Evolutionary conservation across 2,888 invertebrate genomes (phyloP).

Genomic region (Synanthedon formicaeformis): DNA sequence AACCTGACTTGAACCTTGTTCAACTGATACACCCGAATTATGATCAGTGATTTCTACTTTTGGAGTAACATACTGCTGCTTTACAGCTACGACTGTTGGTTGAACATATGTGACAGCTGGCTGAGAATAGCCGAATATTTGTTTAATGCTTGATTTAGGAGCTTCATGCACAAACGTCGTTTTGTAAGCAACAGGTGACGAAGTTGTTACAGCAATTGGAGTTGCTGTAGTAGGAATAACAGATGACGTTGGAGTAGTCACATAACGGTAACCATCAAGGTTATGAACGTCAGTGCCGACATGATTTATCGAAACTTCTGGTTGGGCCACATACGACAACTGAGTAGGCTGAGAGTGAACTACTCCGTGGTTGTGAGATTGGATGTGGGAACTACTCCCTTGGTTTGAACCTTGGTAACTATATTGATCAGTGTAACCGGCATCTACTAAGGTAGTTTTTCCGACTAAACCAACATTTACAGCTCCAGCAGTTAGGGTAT

Average conservation of each 20-base stretch:
- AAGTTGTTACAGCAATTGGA: constrained; percentile 47
- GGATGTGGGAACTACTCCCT: constrained; percentile 14
- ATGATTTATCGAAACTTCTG: constrained; percentile 50
- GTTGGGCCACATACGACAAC: constrained; percentile 35
- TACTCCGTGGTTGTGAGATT: constrained; percentile 7
- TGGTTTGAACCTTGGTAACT: constrained; percentile 23
- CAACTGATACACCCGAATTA: constrained; percentile 11
- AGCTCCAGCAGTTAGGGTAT: constrained; percentile 57
- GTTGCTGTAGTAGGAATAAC: constrained; percentile 54
- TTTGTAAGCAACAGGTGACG: constrained; percentile 43
- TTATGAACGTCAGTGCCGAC: constrained; percentile 45
- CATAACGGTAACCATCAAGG: constrained; percentile 41
- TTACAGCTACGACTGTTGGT: constrained; percentile 38
- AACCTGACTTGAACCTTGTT: constrained; percentile 1
- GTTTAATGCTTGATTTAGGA: constrained; percentile 50
- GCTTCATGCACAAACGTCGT: constrained; percentile 47
- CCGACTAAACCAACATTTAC: constrained; percentile 62
- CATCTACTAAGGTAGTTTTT: constrained; percentile 55
- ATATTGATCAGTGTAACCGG: constrained; percentile 33
- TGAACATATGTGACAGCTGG: constrained; percentile 55
- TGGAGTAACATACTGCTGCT: constrained; percentile 29
- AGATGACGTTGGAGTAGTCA: constrained; percentile 54
- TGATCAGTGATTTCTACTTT: constrained; percentile 33
- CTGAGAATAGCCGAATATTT: constrained; percentile 55
- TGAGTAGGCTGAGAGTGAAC: constrained; percentile 30